Evolutionary conservation across 1,140 invertebrate genomes (phyloP).

Genomic region (Leptonema lineaticorne): DNA sequence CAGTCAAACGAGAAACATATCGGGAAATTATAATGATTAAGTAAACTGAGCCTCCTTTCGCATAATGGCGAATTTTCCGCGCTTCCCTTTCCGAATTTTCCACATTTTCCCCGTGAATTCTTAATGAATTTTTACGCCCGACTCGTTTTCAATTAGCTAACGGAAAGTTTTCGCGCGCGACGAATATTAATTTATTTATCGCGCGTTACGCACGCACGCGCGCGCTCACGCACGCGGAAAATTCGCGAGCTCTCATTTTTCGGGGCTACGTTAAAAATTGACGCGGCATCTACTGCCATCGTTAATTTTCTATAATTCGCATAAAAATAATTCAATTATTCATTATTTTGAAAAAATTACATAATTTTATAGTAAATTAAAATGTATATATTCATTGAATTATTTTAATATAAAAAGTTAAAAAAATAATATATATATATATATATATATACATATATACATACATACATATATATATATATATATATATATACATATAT

Average conservation of each 20-base stretch:
- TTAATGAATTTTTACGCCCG: conserved; percentile 38
- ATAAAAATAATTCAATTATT: no score
- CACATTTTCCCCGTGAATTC: conserved; percentile 35
- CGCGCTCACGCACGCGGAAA: background rate
- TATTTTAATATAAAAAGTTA: background rate
- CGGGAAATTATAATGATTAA: conserved; percentile 41
- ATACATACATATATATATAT: background rate
- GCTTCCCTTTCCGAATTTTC: conserved; percentile 24
- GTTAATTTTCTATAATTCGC: no score
- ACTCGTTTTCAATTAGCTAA: conserved; percentile 33
- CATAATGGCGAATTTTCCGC: background rate
- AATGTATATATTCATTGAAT: no score
- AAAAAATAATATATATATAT: background rate
- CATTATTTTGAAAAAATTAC: no score
- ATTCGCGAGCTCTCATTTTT: background rate
- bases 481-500: background rate
- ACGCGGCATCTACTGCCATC: no score
- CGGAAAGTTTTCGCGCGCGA: conserved; percentile 3
- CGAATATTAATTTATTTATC: conserved; percentile 31
- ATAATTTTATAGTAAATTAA: no score
- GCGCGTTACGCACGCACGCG: background rate
- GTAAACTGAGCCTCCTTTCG: conserved; percentile 9
- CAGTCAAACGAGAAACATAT: conserved; percentile 38
- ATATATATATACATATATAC: background rate
- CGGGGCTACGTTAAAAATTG: no score